Evolutionary conservation across 2,888 invertebrate genomes (phyloP), one percentile per base, ranked within the genome.

Genomic region (Noctua comes): DNA sequence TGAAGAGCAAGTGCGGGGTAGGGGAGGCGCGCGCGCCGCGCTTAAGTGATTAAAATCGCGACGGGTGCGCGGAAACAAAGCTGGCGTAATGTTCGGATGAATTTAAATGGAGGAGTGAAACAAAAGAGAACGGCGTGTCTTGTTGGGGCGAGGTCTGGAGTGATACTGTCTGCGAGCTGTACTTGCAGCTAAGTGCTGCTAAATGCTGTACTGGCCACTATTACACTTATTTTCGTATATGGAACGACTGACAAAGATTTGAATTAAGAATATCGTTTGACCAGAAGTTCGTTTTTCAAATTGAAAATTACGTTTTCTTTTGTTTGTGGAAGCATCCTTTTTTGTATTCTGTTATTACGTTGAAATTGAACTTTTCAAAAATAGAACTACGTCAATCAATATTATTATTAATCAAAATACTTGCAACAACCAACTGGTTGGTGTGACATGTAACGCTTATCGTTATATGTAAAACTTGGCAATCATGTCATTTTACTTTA

Each of bases 31-130:
- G 77, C 91, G 93, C 94, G 94, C 90, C 92, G 91, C 91, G 91
- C 91, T 94, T 96, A 95, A 96, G 95, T 96, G 96, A 96, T 96
- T 96, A 96, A 95, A 95, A 94, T 94, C 93, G 93, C 92, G 93
- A 91, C 91, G 90, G 91, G 91, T 91, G 94, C 93, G 88, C 88
- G 84, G 89, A 91, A 91, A 96, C 95, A 96, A 95, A 95, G 94
- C 89, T 89, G 89, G 90, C 90, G 92, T 91, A 94, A 93, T 92
- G 94, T 94, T 91, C 92, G 92, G 95, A 95, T 95, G 95, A 95
- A 95, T 95, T 95, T 95, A 94, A 95, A 96, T 95, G 93, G 93
- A 92, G 93, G 91, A 88, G 84, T 86, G 91, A 91, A 91, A 94
- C 94, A 94, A 93, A 93, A 87, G 84, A 85, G 87, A 76, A 84